Evolutionary conservation across 2,888 invertebrate genomes (phyloP), one percentile per base, ranked within the genome.

Genomic region (Drosophila fungiperda): DNA sequence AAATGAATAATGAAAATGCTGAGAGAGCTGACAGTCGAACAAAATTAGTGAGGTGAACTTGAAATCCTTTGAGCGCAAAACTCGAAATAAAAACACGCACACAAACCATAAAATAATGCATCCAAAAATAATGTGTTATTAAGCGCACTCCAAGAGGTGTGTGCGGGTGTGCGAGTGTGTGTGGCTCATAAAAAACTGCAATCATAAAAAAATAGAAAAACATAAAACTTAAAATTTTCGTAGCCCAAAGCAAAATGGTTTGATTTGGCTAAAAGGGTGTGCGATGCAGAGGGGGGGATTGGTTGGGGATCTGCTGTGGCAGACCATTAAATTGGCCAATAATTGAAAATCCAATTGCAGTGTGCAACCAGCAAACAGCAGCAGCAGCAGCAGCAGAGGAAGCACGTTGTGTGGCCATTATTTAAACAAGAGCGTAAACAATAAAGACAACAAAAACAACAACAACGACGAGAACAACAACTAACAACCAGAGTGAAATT

Each of bases 311-410:
- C 15, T 45, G 23, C 45, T 26, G 15, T 17, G 71, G 40, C 40
- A 6, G 49, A 83, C 82, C 89, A 85, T 91, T 91, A 89, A 91
- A 90, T 85, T 83, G 90, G 87, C 89, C 91, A 91, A 92, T 92
- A 91, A 92, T 91, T 92, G 92, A 92, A 91, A 91, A 90, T 90
- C 90, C 83, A 86, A 90, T 84, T 91, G 90, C 80, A 83, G 64
- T 64, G 67, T 69, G 72, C 81, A 75, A 68, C 70, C 81, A 75
- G 66, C 53, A 53, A 38, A 36, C 54, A 32, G 50, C 17, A n/a
- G n/a, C 4, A n/a, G 5, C n/a, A 42, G 17, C 38, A 17, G 40
- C 40, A 68, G 73, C 55, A 65, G 60, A 59, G 48, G 73, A 59
- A 50, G 73, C 87, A 88, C 87, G 87, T 88, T 88, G 89, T 87